These are phyloP conservation scores for Rhopalosiphum maidis DNA, from an alignment of 1,140 invertebrate genomes.

Conservation along the genomic window DNA sequence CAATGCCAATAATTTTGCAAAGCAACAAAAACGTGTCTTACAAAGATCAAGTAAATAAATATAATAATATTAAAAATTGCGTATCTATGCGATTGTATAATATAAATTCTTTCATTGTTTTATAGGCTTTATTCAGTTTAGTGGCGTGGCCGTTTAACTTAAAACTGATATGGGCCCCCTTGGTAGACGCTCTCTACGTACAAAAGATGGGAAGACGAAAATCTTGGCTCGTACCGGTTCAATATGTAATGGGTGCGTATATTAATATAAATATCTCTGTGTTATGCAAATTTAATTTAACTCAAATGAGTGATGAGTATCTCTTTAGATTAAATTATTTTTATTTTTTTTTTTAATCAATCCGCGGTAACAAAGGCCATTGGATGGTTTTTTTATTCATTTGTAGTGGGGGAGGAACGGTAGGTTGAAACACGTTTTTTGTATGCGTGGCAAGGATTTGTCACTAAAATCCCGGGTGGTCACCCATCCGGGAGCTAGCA, in stretches of 20 bases:
- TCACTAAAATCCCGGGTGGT: too few species aligned
- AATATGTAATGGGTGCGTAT: constrained; percentile 76
- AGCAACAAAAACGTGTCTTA: constrained; percentile 91
- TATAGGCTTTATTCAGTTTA: constrained; percentile 97
- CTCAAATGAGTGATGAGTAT: neutral
- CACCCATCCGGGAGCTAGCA: too few species aligned
- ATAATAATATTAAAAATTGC: neutral
- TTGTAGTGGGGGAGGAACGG: too few species aligned
- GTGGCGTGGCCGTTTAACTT: constrained; percentile 97
- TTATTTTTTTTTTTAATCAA: too few species aligned
- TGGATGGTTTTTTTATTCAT: too few species aligned
- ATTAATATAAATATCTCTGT: neutral
- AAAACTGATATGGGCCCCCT: constrained; percentile 96
- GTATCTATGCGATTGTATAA: neutral
- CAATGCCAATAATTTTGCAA: constrained; percentile 94
- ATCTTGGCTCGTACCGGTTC: constrained; percentile 74
- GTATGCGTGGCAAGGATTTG: too few species aligned
- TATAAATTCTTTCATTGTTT: too few species aligned
- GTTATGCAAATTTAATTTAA: rapidly evolving
- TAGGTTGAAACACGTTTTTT: too few species aligned
- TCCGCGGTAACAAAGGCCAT: too few species aligned
- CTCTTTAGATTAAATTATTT: neutral
- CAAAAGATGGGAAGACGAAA: constrained; percentile 75
- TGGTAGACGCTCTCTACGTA: constrained; percentile 92
- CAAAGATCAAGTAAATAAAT: constrained; percentile 75